These are phyloP conservation scores for Drosophila nikananu DNA, from an alignment of 1,140 invertebrate species.

Conservation along the genomic window DNA sequence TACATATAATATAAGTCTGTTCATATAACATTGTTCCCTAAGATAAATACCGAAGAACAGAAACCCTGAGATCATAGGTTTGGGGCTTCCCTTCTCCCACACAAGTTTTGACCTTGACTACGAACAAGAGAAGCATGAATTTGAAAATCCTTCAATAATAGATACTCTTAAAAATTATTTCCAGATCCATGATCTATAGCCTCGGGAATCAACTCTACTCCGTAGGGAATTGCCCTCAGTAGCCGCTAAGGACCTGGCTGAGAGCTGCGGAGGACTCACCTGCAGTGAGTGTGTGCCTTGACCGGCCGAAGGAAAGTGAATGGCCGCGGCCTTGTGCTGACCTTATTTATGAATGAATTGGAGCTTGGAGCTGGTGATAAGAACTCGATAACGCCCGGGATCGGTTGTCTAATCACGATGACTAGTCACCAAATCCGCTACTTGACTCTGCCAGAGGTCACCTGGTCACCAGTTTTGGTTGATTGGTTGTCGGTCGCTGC, in stretches of 20 bases:
- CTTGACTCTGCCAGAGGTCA: constrained; percentile 43
- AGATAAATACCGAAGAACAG: background rate
- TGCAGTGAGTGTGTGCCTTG: constrained; percentile 8
- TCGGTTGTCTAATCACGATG: constrained; percentile 40
- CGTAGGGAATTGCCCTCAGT: no score
- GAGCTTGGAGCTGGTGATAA: background rate
- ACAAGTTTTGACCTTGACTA: constrained; percentile 5
- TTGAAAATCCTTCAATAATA: no score
- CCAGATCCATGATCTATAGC: no score
- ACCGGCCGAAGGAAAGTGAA: constrained; percentile 12
- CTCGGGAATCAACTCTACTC: background rate
- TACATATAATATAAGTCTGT: no score
- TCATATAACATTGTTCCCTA: no score
- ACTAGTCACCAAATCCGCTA: constrained; percentile 9
- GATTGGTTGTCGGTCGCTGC: background rate
- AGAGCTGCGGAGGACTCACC: constrained; percentile 8
- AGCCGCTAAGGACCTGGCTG: background rate
- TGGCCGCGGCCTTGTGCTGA: constrained; percentile 22
- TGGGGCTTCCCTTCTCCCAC: background rate
- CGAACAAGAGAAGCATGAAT: background rate
- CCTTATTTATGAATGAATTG: constrained; percentile 29
- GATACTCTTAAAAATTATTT: no score
- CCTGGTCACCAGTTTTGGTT: background rate
- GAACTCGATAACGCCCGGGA: constrained; percentile 13
- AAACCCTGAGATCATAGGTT: background rate